Base-by-base conservation (phyloP, 2,113 vertebrate genomes). In the Eubucco bourcierii region DNA sequence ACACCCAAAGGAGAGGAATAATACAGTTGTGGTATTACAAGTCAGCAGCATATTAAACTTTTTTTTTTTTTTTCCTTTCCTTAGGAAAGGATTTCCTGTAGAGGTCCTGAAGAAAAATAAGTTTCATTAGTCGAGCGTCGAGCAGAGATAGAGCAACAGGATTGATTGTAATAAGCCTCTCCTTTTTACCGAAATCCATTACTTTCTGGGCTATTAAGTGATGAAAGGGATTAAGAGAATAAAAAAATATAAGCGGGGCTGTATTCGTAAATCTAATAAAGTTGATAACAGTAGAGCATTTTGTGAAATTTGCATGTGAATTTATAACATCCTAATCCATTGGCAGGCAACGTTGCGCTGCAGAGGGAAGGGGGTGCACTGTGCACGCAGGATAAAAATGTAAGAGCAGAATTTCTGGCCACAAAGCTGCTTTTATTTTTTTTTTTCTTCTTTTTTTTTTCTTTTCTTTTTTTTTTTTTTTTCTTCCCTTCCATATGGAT, bases 201-300 rank as follows among this genome's bases (percentile, higher is more conserved):
- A 94, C 94, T 98, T 97, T 95, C 95, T 97, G 92, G 97, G 96
- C 96, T 98, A 97, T 97, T 98, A 98, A 97, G 95, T 95, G 97
- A 97, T 98, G 97, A 97, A 97, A 97, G 93, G 95, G 97, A 97
- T 98, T 98, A 97, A 96, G 94, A 96, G 95, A 96, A 97, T 96
- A 80, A 93, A 96, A 95, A 93, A 97, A 23, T 50, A 92, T 93
- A 97, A 97, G 95, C 74, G 8, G 90, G 96, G 85, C 94, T 94
- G 95, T 96, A 95, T 97, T 97, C 71, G 52, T 95, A 96, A 97
- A 96, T 96, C 97, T 97, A 97, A 97, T 97, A 96, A 97, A 95
- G 97, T 96, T 95, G 97, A 95, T 97, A 97, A 96, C 93, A 94
- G 93, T 78, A 46, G 89, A 97, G 94, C 95, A 68, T 95, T 95